phyloP scores from a whole-genome alignment of 2,113 vertebrate genomes.

The Barbus barbus region DNA sequence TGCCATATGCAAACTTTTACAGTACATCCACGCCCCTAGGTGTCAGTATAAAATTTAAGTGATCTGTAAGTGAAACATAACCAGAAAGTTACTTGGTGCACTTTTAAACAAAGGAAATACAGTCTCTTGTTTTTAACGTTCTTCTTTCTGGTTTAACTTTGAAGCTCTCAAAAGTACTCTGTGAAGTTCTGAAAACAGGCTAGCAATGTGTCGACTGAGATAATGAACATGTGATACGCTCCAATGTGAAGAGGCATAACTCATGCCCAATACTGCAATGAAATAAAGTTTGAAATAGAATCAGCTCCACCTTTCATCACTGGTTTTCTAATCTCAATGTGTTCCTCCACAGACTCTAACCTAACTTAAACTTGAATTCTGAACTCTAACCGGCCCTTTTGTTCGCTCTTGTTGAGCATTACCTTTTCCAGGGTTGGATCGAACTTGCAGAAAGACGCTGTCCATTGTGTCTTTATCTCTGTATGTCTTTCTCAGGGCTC shows the following conservation, averaged over 20 bases:
- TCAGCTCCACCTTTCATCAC: constrained; percentile 2
- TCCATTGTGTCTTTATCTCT: constrained; percentile 39
- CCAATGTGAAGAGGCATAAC: constrained; percentile 31
- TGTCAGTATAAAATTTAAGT: not conserved
- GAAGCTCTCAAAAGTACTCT: constrained; percentile 18
- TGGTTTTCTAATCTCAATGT: constrained; percentile 12
- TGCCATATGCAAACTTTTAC: not conserved
- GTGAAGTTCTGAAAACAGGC: not conserved
- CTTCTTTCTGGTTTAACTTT: not conserved
- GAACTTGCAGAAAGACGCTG: not conserved
- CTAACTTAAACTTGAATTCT: constrained; percentile 26
- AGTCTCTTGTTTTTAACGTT: not conserved
- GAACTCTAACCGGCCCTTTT: constrained; percentile 39
- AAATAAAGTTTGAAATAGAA: constrained; percentile 49
- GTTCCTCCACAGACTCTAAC: not conserved
- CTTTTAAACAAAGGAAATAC: not conserved
- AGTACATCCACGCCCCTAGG: not conserved
- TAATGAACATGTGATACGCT: constrained; percentile 27
- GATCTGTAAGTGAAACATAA: not conserved
- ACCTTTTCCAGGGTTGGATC: constrained; percentile 53
- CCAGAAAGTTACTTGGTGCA: not conserved
- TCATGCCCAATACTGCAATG: constrained; percentile 40
- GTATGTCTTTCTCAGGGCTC: constrained; percentile 42
- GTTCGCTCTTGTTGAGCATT: constrained; percentile 38
- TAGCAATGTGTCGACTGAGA: constrained; percentile 16